Percentiles rank a stretch among this genome's conserved stretches.
Evolutionary conservation across 2,113 vertebrate species (phyloP).

Genomic region (Synchiropus splendidus): DNA sequence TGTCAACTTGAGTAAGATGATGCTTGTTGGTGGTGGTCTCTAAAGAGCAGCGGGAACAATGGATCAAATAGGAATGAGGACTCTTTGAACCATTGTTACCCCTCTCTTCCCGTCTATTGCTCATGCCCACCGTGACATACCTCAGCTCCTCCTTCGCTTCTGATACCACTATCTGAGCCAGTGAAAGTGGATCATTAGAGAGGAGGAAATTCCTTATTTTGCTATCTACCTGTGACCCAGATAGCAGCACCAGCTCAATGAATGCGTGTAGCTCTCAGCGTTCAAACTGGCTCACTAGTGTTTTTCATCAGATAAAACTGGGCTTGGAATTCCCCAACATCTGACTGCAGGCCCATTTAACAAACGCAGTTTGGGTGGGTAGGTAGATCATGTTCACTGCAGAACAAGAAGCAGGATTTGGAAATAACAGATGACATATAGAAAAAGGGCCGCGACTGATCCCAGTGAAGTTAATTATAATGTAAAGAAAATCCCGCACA

Average conservation of each 20-base stretch:
- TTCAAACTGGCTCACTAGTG: slow-evolving; percentile 6
- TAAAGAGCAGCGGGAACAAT: slow-evolving; percentile 58
- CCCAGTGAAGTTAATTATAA: slow-evolving; percentile 13
- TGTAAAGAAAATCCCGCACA: slow-evolving; percentile 9
- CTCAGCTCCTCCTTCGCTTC: slow-evolving; percentile 13
- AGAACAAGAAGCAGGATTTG: slow-evolving; percentile 11
- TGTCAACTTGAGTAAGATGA: slow-evolving; percentile 60
- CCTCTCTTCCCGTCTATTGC: slow-evolving; percentile 31
- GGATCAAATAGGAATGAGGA: slow-evolving; percentile 60
- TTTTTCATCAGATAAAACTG: slow-evolving; percentile 35
- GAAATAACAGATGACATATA: slow-evolving; percentile 12
- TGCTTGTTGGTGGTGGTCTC: slow-evolving; percentile 60
- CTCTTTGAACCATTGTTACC: slow-evolving; percentile 64
- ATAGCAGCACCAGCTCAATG: slow-evolving; percentile 14
- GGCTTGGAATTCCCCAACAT: slow-evolving; percentile 33
- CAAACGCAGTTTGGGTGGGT: slow-evolving; percentile 17
- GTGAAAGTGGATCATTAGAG: slow-evolving; percentile 43
- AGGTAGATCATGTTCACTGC: slow-evolving; percentile 22
- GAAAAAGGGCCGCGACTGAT: slow-evolving; percentile 22
- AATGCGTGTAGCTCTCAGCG: slow-evolving; percentile 13
- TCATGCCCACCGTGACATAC: slow-evolving; percentile 24
- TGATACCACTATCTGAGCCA: slow-evolving; percentile 3
- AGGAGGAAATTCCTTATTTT: slow-evolving; percentile 21
- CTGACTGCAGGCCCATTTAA: slow-evolving; percentile 23
- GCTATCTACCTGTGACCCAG: slow-evolving; percentile 30